These are phyloP conservation scores for Baronia brevicornis DNA, from an alignment of 2,888 invertebrate genomes.

Conservation along the genomic window DNA sequence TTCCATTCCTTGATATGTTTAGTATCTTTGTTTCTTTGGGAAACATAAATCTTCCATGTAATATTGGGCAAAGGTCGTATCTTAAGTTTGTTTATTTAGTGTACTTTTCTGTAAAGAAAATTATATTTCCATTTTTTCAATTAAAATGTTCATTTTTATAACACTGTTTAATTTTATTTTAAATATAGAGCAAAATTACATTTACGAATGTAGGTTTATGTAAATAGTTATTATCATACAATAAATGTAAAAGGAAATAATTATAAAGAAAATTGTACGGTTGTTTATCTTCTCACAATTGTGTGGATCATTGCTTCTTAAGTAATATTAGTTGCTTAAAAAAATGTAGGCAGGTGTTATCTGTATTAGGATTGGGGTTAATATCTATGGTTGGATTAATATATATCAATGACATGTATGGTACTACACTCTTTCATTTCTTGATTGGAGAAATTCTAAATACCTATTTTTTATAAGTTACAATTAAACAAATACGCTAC, in stretches of 20 bases:
- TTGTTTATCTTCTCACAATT: conserved; percentile 24
- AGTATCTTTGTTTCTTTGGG: conserved; percentile 31
- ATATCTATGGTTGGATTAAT: conserved; percentile 13
- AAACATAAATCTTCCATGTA: conserved; percentile 17
- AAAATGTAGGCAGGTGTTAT: conserved; percentile 7
- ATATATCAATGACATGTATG: too few relatives aligned
- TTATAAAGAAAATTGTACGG: conserved; percentile 30
- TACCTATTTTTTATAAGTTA: too few relatives aligned
- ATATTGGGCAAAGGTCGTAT: conserved; percentile 27
- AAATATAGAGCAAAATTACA: conserved; percentile 42
- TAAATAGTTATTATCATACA: conserved; percentile 61
- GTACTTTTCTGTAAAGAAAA: conserved; percentile 43
- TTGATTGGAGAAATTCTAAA: too few relatives aligned
- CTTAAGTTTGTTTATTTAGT: conserved; percentile 36
- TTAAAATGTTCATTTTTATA: conserved; percentile 32
- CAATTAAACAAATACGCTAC: too few relatives aligned
- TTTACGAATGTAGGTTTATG: conserved; percentile 52
- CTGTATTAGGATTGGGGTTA: conserved; percentile 12
- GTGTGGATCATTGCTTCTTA: conserved; percentile 12
- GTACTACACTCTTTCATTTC: too few relatives aligned
- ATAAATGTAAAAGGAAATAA: conserved; percentile 30
- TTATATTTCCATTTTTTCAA: conserved; percentile 41
- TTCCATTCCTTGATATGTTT: conserved; percentile 65
- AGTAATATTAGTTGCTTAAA: conserved; percentile 16
- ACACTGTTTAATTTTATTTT: conserved; percentile 37